Base-by-base conservation (phyloP, 2,113 vertebrate genomes). In the Camarhynchus parvulus region DNA sequence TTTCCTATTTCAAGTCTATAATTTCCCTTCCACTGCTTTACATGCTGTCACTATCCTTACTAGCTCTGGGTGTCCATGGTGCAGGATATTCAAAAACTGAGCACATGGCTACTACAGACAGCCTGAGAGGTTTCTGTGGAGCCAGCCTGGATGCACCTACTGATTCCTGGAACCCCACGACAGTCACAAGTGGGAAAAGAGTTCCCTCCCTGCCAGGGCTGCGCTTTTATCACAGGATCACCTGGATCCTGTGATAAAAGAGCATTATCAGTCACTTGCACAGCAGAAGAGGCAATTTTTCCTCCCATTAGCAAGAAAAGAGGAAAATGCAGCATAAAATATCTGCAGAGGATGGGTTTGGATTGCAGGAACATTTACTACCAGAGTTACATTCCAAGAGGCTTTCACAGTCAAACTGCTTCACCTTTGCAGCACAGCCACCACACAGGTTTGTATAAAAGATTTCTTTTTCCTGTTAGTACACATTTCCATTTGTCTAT, bases 91-190 rank as follows among this genome's bases (percentile, higher is more conserved):
- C 3, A 64, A 44, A 72, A 73, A 2, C 28, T 33, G 15, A 17
- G 46, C 25, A 66, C 72, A 30, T 2, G 19, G 55, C 56, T 82
- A 5, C 25, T 55, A 56, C 27, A 25, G 8, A 28, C 9, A 39
- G 23, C 33, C 39, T 4, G 13, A 66, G 69, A 12, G 21, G 35
- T 30, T 24, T 23, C 30, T 52, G 16, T 25, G 17, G 70, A 75
- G 30, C 18, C 30, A 47, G 1, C 6, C 2, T 31, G 39, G 41
- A 13, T 18, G 35, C 15, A 37, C 3, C 15, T 37, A 35, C 10
- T 0, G 0, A 25, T 15, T 56, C 42, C 47, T 16, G 9, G 7
- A 42, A 75, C 24, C 5, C 7, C 7, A 27, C 5, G 28, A 69
- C 22, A 6, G 9, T 14, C 23, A 20, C 6, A 42, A 64, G 61